Percentiles rank a stretch among this genome's conserved stretches.
Evolutionary conservation across 2,113 vertebrate genomes (phyloP).

Genomic region (Columba livia): DNA sequence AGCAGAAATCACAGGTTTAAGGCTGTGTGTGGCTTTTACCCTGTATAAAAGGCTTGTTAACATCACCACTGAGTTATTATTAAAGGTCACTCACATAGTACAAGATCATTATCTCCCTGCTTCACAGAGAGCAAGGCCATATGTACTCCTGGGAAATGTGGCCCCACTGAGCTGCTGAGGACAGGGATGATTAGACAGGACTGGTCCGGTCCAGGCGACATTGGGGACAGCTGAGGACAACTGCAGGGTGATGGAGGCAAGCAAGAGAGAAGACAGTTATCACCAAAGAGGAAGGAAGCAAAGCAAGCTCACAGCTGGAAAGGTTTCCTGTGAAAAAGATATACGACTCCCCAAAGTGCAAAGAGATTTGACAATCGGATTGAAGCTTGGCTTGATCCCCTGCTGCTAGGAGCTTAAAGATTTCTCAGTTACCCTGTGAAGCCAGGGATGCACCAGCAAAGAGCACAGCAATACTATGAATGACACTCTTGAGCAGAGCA

Average conservation of each 20-base stretch:
- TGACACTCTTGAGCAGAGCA: neutral
- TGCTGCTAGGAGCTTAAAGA: neutral
- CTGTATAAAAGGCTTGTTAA: neutral
- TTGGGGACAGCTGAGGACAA: neutral
- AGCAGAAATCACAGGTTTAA: neutral
- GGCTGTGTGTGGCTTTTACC: neutral
- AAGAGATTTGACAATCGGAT: neutral
- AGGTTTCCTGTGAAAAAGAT: neutral
- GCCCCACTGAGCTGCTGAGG: neutral
- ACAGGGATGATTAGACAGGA: neutral
- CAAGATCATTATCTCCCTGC: neutral
- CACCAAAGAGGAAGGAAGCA: neutral
- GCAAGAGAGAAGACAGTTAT: neutral
- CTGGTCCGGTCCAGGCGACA: neutral
- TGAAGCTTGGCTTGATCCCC: neutral
- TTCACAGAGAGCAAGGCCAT: fast-evolving
- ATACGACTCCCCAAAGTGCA: neutral
- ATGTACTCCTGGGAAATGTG: fast-evolving
- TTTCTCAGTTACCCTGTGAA: neutral
- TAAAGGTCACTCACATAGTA: neutral
- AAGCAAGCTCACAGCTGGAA: neutral
- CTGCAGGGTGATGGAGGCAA: neutral
- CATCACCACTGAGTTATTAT: neutral
- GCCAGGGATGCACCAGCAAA: neutral
- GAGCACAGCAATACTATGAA: neutral